Evolutionary conservation across 35 echinoderm and acorn worm species (phyloP), one percentile per base, ranked within the genome.

Genomic region (Apostichopus parvimensis): DNA sequence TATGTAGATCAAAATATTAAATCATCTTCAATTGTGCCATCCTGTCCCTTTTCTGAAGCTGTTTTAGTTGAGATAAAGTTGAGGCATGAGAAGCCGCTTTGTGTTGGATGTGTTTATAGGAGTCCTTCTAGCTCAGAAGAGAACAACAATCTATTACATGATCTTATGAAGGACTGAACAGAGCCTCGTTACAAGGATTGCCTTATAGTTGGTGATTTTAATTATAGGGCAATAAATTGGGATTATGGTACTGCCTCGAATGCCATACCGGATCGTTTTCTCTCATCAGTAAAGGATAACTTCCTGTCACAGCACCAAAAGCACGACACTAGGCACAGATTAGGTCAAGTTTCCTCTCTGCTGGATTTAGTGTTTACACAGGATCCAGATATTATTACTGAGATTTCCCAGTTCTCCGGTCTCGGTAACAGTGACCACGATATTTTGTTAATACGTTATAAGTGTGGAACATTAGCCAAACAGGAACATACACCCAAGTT

Each of bases 341-440:
- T 6, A 26, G 87, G 87, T 12, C 88, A 90, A 26, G 70, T 10
- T 55, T 90, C 88, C 10, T 90, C 12, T 7, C 24, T 90, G 6
- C 45, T 90, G 7, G 88, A 90, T 90, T 54, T 75, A 11, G 24
- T 90, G 10, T 90, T 90, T 90, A 90, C 88, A 5, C 71, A 90
- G 17, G 71, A 90, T 52, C 6, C 24, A 7, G 70, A 53, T 77
- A 18, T 24, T 56, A 53, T 90, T 3, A 54, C 7, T 76, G 10
- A 18, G 11, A 90, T 90, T 54, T 15, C 13, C 11, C 89, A 91
- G 18, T 91, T 78, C 28, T 55, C 89, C 9, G 89, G 89, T 14
- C 68, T 90, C 5, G 84, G 68, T 9, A 73, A 90, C 66, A 90
- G 87, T 76, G 70, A 77, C 52, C 68, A 90, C 53, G 87, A 77